These are phyloP conservation scores for Nothocercus julius DNA, from an alignment of 2,113 vertebrate species.

Conservation along the genomic window DNA sequence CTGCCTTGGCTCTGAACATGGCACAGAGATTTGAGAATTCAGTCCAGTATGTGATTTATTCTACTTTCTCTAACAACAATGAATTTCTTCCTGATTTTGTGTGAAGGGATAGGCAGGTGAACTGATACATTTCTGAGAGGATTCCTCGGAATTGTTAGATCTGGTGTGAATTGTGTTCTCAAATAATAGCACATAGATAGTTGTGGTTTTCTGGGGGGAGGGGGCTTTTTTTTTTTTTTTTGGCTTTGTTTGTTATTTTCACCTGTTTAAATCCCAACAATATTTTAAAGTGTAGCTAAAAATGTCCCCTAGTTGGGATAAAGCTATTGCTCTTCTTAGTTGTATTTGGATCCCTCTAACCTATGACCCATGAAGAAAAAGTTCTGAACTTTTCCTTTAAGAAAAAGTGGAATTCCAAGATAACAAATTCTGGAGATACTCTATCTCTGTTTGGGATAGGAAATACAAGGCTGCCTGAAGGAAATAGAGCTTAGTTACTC, in stretches of 20 bases:
- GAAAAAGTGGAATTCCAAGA: neutral
- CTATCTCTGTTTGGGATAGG: neutral
- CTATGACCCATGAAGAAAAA: neutral
- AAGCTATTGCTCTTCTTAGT: neutral
- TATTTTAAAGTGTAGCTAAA: neutral
- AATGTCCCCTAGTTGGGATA: neutral
- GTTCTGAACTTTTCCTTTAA: neutral
- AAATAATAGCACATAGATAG: neutral
- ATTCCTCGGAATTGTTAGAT: neutral
- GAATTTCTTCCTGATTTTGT: neutral
- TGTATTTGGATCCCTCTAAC: neutral
- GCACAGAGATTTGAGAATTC: neutral
- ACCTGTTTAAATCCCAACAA: neutral
- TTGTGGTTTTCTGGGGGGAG: neutral
- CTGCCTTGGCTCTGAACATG: neutral
- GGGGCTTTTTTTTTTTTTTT: neutral
- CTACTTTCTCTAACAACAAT: fast-evolving
- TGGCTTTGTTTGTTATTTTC: neutral
- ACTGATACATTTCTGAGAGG: neutral
- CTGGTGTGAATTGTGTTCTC: neutral
- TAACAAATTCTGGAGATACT: neutral
- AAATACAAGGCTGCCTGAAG: neutral
- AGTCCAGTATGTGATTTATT: fast-evolving
- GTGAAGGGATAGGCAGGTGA: neutral
- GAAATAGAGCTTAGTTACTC: neutral